Evolutionary conservation across 2,888 invertebrate species (phyloP).

Genomic region (Lepeophtheirus nordmannii): DNA sequence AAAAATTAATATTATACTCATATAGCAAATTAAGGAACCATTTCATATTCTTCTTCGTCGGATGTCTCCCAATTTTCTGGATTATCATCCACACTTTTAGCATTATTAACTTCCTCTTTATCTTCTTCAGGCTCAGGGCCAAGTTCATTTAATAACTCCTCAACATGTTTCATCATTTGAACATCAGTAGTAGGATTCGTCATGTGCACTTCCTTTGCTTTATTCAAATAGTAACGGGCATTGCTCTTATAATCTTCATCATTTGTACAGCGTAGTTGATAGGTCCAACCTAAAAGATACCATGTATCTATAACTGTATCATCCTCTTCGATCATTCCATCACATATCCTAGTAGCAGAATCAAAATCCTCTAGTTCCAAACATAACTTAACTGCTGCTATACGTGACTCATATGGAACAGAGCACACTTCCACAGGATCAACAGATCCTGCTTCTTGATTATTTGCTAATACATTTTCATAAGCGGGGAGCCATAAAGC

Average conservation of each 20-base stretch:
- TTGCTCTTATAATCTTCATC: constrained; percentile 34
- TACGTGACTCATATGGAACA: constrained; percentile 33
- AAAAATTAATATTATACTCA: too few relatives aligned
- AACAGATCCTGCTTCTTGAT: constrained; percentile 29
- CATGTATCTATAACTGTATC: constrained; percentile 36
- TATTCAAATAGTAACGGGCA: constrained; percentile 34
- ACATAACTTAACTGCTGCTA: constrained; percentile 34
- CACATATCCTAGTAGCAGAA: constrained; percentile 34
- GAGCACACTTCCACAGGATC: constrained; percentile 32
- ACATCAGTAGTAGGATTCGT: constrained; percentile 30
- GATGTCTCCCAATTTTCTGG: constrained; percentile 4
- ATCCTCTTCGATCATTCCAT: constrained; percentile 36
- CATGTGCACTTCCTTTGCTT: constrained; percentile 33
- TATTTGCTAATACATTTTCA: constrained; percentile 28
- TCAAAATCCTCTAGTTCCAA: constrained; percentile 36
- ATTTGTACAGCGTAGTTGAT: constrained; percentile 30
- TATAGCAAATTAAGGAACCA: too few relatives aligned
- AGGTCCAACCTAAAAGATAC: constrained; percentile 37
- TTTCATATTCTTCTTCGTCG: constrained; percentile 24
- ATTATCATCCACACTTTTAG: constrained; percentile 24
- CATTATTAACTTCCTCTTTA: constrained; percentile 27
- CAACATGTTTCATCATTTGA: constrained; percentile 32
- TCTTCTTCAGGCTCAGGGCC: constrained; percentile 31
- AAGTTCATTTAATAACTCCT: constrained; percentile 32
- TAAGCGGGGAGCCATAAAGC: constrained; percentile 35